A percentile compares a stretch with the other conserved stretches of the same genome.
phyloP scores from a whole-genome alignment of 2,797 vertebrate species.

The Nannoperca australis region DNA sequence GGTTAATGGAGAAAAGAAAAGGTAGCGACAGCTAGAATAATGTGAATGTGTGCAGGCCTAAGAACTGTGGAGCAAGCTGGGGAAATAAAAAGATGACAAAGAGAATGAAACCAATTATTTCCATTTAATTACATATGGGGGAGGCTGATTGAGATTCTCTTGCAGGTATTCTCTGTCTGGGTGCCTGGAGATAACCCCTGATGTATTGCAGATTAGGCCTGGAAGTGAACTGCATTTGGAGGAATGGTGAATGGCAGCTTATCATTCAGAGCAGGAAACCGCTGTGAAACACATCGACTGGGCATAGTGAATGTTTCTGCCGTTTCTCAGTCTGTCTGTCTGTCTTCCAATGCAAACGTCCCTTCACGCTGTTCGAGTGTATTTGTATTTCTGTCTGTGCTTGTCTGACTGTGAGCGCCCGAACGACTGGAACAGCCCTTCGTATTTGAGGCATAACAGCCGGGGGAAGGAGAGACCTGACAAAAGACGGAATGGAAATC shows the following conservation, averaged over 20 bases:
- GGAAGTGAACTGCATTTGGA: conserved; percentile 63
- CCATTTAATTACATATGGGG: conserved; percentile 80
- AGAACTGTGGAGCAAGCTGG: conserved; percentile 34
- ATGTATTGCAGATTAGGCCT: conserved; percentile 80
- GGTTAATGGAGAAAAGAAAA: conserved; percentile 66
- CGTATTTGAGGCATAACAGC: conserved; percentile 43
- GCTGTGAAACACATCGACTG: conserved; percentile 57
- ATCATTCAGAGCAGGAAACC: conserved; percentile 68
- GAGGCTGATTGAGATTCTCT: conserved; percentile 77
- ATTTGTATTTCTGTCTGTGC: conserved; percentile 45
- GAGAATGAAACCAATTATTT: conserved; percentile 77
- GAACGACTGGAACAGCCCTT: conserved; percentile 34
- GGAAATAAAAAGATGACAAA: conserved; percentile 65
- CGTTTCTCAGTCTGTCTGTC: conserved; percentile 12
- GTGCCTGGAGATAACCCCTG: conserved; percentile 78
- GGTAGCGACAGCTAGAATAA: conserved; percentile 53
- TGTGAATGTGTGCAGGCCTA: conserved; percentile 36
- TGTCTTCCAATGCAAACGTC: conserved; percentile 39
- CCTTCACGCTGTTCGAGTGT: neutral
- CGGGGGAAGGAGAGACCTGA: conserved; percentile 50
- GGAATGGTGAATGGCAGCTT: conserved; percentile 60
- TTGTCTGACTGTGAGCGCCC: conserved; percentile 36
- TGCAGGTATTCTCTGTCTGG: conserved; percentile 72
- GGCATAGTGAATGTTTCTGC: conserved; percentile 41
- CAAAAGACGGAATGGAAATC: conserved; percentile 67